Evolutionary conservation across 2,888 invertebrate genomes (phyloP), one percentile per base, ranked within the genome.

Genomic region (Rhagium mordax): DNA sequence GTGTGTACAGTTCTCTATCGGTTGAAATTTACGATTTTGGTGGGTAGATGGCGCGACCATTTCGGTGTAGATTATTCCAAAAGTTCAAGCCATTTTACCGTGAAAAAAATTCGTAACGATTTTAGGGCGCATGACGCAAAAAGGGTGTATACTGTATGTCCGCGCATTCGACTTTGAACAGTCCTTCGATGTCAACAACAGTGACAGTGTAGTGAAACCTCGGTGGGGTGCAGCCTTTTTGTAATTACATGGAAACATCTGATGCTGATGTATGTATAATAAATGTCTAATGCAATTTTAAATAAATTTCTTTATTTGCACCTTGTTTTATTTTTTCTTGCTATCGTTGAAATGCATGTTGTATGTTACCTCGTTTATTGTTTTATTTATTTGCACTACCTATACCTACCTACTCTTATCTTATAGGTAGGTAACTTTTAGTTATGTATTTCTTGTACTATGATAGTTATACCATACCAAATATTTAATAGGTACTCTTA

Each of bases 81-180:
- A 13, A n/a, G n/a, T 41, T 41, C 13, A 33, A 13, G 33, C 3
- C 10, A 8, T 8, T 33, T 33, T 13, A 33, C 8, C 33, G 13
- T 33, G n/a, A n/a, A n/a, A n/a, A n/a, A n/a, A n/a, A n/a, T n/a
- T n/a, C 20, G 8, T 57, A 29, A 41, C 15, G 61, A 61, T 61
- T 61, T 67, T 67, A 67, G 67, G 67, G 55, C 67, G 67, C 67
- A 67, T 67, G 67, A 51, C 55, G 47, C 41, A 41, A 24, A 21
- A 67, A 67, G 67, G 67, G 67, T 16, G 47, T 41, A 15, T 57
- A 57, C 21, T 16, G 47, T 41, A 15, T 57, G 67, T 41, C n/a
- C 67, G 74, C 74, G 76, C 72, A 71, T 59, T 59, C 69, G 76
- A 74, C 74, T 76, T 74, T 71, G 69, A 76, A 55, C 61, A 72